Base-by-base conservation (phyloP, 53 echinoderm and acorn worm species). In the Arbacia lixula region DNA sequence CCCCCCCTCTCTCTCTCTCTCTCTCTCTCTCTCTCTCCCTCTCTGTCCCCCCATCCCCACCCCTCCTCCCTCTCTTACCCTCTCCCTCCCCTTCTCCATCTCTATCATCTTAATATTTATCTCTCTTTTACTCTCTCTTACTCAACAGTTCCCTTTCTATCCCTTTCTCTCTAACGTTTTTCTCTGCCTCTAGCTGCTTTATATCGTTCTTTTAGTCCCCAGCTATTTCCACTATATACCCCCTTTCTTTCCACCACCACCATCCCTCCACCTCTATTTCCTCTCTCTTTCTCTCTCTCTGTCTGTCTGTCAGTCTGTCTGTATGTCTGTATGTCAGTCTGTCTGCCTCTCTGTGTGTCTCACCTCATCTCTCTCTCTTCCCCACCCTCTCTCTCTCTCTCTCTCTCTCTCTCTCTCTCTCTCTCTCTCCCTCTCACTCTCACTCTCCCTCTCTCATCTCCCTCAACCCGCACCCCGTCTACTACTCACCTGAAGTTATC, bases 401-500 rank as follows among this genome's bases (percentile, higher is more conserved):
- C 66, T 36, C 66, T 21, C 14, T 8, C 30, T 1, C 32, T 62
- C 6, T 32, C 62, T 31, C 30, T n/a, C 35, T 33, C 64, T 12
- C 12, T 14, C 35, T 39, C 9, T 9, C 12, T 42, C 11, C 36
- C n/a, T n/a, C n/a, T n/a, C n/a, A n/a, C n/a, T n/a, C n/a, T n/a
- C n/a, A n/a, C 14, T 62, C 32, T 62, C 19, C 16, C 66, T 36
- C 66, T 21, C 14, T 8, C 30, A 2, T 17, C 33, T 3, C 14
- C 62, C 14, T 17, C 35, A 14, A 16, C 64, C 5, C 12, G 5
- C 35, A 22, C 9, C 4, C 12, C 28, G 5, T 41, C 54, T 5
- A 21, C 51, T 34, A 53, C 75, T 74, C 75, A 74, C 54, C 75
- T 74, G 75, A 74, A 74, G 75, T 53, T 74, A 74, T 51, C 75